Conservation (phyloP, 2,113 vertebrate species). For the Paralichthys olivaceus region DNA sequence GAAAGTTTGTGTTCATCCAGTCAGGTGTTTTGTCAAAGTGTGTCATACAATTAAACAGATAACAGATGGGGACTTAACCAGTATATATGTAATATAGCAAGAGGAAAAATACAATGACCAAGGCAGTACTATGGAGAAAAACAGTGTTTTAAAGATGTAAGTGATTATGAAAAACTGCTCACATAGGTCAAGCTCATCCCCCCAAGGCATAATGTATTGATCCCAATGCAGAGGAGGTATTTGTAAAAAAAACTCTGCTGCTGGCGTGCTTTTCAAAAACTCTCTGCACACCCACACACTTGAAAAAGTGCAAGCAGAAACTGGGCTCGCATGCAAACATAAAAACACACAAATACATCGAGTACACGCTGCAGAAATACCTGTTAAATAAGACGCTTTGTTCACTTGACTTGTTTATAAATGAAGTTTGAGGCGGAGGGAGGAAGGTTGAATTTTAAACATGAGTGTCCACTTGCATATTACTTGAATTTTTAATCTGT, state of each 20-base stretch:
- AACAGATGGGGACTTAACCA: no score
- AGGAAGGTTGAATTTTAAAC: no score
- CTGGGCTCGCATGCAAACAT: not conserved
- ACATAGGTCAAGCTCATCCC: slow-evolving; percentile 61
- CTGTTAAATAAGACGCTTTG: slow-evolving; percentile 21
- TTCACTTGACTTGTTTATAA: slow-evolving; percentile 20
- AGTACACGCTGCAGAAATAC: slow-evolving; percentile 13
- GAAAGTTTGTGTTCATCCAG: no score
- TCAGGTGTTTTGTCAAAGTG: no score
- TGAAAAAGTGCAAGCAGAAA: slow-evolving; percentile 33
- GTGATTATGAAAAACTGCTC: slow-evolving; percentile 65
- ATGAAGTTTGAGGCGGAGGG: slow-evolving; percentile 12
- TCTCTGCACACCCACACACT: slow-evolving; percentile 69
- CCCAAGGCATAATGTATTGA: slow-evolving; percentile 67
- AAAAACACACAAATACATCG: slow-evolving; percentile 15
- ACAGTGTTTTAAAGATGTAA: slow-evolving; percentile 39
- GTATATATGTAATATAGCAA: not conserved
- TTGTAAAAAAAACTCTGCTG: slow-evolving; percentile 62
- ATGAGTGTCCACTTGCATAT: no score
- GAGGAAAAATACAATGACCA: slow-evolving; percentile 2
- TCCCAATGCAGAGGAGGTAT: slow-evolving; percentile 72
- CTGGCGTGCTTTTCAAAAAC: slow-evolving; percentile 64
- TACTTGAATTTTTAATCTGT: no score
- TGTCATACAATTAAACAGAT: no score
- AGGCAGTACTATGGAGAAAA: slow-evolving; percentile 7